Evolutionary conservation across 2,888 invertebrate species (phyloP).

Genomic region (Ferrisia virgata): DNA sequence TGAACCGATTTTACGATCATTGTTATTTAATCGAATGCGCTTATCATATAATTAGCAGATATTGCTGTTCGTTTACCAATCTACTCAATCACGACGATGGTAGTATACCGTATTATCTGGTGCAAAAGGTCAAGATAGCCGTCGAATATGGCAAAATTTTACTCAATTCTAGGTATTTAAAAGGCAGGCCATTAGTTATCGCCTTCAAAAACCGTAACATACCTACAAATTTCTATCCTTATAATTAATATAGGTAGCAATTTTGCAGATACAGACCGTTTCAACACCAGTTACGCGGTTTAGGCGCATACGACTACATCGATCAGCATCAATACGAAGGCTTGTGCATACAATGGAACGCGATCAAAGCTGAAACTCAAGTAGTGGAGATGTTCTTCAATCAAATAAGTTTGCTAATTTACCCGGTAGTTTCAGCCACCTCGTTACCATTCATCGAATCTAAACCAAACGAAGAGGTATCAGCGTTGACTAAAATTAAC

Average conservation of each 20-base stretch:
- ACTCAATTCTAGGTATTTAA: constrained; percentile 25
- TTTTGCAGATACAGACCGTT: constrained; percentile 33
- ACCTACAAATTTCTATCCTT: not conserved
- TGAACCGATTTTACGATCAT: constrained; percentile 40
- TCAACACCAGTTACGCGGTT: constrained; percentile 29
- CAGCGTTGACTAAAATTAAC: constrained; percentile 38
- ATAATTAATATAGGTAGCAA: not conserved
- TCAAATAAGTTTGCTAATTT: constrained; percentile 36
- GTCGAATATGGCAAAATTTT: constrained; percentile 34
- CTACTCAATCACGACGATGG: constrained; percentile 37
- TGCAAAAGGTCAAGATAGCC: constrained; percentile 38
- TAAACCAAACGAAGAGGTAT: constrained; percentile 2
- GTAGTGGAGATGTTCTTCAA: constrained; percentile 42
- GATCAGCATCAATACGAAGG: constrained; percentile 38
- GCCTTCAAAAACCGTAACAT: too few relatives aligned
- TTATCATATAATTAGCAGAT: constrained; percentile 38
- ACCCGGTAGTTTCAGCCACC: constrained; percentile 35
- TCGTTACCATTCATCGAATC: constrained; percentile 19
- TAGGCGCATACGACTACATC: constrained; percentile 39
- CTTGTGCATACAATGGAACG: constrained; percentile 31
- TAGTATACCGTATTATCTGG: constrained; percentile 35
- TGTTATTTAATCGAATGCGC: constrained; percentile 41
- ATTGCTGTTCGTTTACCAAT: constrained; percentile 39
- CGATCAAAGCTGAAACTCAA: constrained; percentile 38
- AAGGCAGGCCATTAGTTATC: too few relatives aligned